phyloP scores from a whole-genome alignment of 1,140 invertebrate genomes.

The Drosophila pallidifrons region DNA sequence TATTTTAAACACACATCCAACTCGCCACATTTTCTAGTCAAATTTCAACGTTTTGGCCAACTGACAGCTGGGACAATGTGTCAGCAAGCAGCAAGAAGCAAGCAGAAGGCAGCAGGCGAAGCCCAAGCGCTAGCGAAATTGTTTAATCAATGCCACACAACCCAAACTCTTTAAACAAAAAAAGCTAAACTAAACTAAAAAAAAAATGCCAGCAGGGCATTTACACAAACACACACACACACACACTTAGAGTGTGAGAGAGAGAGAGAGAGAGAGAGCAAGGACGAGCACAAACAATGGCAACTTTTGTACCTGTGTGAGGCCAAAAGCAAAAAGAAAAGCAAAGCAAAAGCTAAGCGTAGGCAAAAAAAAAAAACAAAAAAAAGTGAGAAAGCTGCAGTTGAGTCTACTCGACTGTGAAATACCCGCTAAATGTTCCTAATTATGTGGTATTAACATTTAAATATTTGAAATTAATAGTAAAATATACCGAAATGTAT shows the following conservation, averaged over 20 bases:
- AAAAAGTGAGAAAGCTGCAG: no score
- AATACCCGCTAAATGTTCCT: no score
- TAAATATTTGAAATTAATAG: no score
- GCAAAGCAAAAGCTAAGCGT: conserved; percentile 26
- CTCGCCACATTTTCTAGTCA: conserved; percentile 29
- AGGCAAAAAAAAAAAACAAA: conserved; percentile 32
- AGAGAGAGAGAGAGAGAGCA: conserved; percentile 33
- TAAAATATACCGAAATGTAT: no score
- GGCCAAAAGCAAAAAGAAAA: conserved; percentile 32
- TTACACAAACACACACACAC: conserved; percentile 25
- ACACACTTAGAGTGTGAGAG: background rate
- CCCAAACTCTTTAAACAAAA: conserved; percentile 60
- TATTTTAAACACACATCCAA: conserved; percentile 57
- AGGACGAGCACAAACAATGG: conserved; percentile 61
- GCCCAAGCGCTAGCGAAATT: conserved; percentile 43
- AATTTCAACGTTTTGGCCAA: conserved; percentile 13
- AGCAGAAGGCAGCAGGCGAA: background rate
- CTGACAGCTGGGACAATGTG: conserved; percentile 28
- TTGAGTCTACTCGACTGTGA: no score
- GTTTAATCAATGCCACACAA: conserved; percentile 75
- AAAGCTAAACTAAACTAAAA: conserved; percentile 33
- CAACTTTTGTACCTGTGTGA: conserved; percentile 61
- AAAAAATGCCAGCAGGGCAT: conserved; percentile 31
- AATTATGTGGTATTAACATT: no score
- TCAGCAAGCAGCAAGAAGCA: no score